Evolutionary conservation across 2,888 invertebrate species (phyloP), one percentile per base, ranked within the genome.

Genomic region (Erebia epiphron): DNA sequence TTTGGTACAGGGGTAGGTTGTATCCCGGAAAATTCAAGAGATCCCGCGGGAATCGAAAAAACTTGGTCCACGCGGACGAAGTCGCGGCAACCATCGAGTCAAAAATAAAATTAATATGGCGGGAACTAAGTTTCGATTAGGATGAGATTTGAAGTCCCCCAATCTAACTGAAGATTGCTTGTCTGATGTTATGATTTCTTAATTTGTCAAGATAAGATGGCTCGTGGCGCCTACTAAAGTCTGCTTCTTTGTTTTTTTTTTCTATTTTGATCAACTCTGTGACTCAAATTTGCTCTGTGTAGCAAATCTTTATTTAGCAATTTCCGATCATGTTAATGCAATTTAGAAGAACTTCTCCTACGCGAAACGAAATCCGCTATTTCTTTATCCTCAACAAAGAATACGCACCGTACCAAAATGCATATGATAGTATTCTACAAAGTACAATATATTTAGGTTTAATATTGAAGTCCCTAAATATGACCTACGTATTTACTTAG

Each of bases 281-380:
- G 72, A 72, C 52, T 72, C 72, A 69, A 49, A 14, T 64, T 14
- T 60, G n/a, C n/a, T n/a, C n/a, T 72, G 50, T 64, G 63, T 69
- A 69, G 14, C n/a, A 67, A 21, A n/a, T 62, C 43, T 57, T 62
- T 66, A 66, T 72, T 63, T 21, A 62, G 66, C 50, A 62, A 49
- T 21, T 3, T 4, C 11, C 11, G 5, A 18, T 10, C 10, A 56
- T 11, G 21, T 21, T 2, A 56, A 56, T 21, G 56, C 21, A 21
- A 18, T 21, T 56, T 14, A 49, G 49, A 46, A 46, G 50, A 50
- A 50, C 7, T 49, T 49, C 7, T 14, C n/a, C 5, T 13, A 14
- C 10, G 46, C 46, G 4, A 5, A 49, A 14, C 13, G 11, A 49
- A 49, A 49, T 14, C 43, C 43, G 13, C 4, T 13, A 7, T 49